Base-by-base conservation (phyloP, 2,888 invertebrate genomes). In the Tetanocera ferruginea region DNA sequence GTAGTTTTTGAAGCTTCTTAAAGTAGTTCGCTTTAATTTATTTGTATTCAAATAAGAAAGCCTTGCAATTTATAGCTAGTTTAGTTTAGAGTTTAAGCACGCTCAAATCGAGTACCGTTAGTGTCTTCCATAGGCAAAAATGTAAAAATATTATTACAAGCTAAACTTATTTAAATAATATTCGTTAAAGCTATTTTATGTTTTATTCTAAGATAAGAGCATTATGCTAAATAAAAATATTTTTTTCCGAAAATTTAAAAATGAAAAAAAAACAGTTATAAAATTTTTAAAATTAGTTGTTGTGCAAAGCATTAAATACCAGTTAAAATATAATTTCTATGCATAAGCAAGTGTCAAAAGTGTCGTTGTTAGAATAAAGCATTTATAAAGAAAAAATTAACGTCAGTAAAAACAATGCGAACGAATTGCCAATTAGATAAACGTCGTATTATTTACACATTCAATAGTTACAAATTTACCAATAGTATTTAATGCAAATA, bases 41-140 rank as follows among this genome's bases (percentile, higher is more conserved):
- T 14, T 25, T 19, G 25, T 3, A 60, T 9, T 43, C n/a, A 43
- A 9, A 60, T 11, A 19, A 60, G 5, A 60, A 11, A 66, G 69
- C 64, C 64, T 64, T 25, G 51, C 66, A 69, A 9, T 60, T 60
- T 11, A 28, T 9, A 60, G 57, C 57, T 60, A 60, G 11, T 60
- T 19, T 60, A 60, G 11, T 60, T 19, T 14, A 60, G 14, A 25
- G 19, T 28, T 25, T 25, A 14, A 60, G 57, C 57, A 60, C 17
- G 9, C 14, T 25, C 57, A 23, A 17, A 23, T 55, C 28, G 34
- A 69, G 62, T 74, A 57, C 73, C 77, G 67, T 31, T 57, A 43
- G 77, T 73, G 77, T 77, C 73, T 77, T 77, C 77, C 77, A 51
- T 52, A 28, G 49, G n/a, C 51, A 55, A 17, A 55, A 17, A 55